Evolutionary conservation across 2,113 vertebrate genomes (phyloP), one percentile per base, ranked within the genome.

Genomic region (Ophthalmolycus amberensis): DNA sequence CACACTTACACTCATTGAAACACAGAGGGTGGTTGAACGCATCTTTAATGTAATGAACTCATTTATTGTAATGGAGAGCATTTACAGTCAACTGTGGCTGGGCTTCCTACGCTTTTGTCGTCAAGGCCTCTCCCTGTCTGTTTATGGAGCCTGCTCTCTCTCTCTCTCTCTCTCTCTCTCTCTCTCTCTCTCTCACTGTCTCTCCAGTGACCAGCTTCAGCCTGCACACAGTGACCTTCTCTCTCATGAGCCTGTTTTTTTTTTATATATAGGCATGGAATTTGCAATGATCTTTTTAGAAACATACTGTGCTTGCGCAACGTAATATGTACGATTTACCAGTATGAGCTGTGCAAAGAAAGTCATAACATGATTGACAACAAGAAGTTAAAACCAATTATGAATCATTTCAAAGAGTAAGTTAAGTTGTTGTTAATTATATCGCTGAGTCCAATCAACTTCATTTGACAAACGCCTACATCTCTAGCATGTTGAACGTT

Each of bases 1-100:
- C 77, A 77, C 84, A 83, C 84, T 91, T 77, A 73, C 56, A 84
- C 79, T 86, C 89, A 80, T 91, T 87, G 86, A 86, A 87, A 87
- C 90, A 87, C 91, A 90, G 90, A 83, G 88, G 92, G 89, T 68
- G 88, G 90, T 56, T 88, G 85, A 91, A 92, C 81, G 85, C 92
- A 88, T 90, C 86, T 87, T 90, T 87, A 88, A 88, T 88, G 75
- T 85, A 91, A 88, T 92, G 88, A 90, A 92, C 86, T 88, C 80
- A 83, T 92, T 91, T 92, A 88, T 90, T 86, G 86, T 84, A 90
- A 91, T 87, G 73, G 83, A 75, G 81, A 89, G 29, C 80, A 79
- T 88, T 91, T 87, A 88, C 75, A 88, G 71, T 79, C 87, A 85
- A 69, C 75, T 89, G 71, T 84, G 77, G 78, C 76, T 84, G 66